Evolutionary conservation across 2,797 vertebrate genomes (phyloP).

Genomic region (Enteromius radiatus): DNA sequence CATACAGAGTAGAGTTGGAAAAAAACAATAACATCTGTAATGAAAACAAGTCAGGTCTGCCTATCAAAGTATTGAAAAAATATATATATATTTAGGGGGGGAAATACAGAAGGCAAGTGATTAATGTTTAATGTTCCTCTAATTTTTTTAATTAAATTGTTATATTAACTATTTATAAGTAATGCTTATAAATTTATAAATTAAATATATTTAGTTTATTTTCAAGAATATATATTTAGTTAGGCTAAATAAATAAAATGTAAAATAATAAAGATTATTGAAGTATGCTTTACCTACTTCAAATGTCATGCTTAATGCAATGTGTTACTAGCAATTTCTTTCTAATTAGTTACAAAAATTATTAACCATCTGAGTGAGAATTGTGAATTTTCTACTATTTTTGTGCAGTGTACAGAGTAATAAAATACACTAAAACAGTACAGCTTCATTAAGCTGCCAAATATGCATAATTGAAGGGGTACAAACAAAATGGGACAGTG

Average conservation of each 20-base stretch:
- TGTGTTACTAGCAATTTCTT: background rate
- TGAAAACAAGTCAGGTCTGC: background rate
- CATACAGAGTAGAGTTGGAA: background rate
- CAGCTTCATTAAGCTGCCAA: background rate
- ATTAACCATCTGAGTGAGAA: background rate
- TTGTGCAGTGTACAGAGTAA: background rate
- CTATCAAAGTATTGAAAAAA: background rate
- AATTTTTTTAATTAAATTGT: background rate
- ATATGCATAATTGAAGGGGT: background rate
- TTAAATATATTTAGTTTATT: too few relatives aligned
- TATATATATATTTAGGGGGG: too few relatives aligned
- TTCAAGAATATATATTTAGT: background rate
- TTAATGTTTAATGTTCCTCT: background rate
- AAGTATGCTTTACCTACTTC: background rate
- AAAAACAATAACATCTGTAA: background rate
- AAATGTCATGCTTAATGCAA: background rate
- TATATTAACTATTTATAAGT: background rate
- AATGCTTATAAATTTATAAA: too few relatives aligned
- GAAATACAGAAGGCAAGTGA: background rate
- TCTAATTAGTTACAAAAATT: too few relatives aligned
- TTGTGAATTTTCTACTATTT: background rate
- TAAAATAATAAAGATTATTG: background rate
- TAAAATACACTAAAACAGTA: background rate
- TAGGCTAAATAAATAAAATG: too few relatives aligned
- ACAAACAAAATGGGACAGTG: background rate